phyloP scores from a whole-genome alignment of 2,888 invertebrate genomes.

The Aethes cnicana region DNA sequence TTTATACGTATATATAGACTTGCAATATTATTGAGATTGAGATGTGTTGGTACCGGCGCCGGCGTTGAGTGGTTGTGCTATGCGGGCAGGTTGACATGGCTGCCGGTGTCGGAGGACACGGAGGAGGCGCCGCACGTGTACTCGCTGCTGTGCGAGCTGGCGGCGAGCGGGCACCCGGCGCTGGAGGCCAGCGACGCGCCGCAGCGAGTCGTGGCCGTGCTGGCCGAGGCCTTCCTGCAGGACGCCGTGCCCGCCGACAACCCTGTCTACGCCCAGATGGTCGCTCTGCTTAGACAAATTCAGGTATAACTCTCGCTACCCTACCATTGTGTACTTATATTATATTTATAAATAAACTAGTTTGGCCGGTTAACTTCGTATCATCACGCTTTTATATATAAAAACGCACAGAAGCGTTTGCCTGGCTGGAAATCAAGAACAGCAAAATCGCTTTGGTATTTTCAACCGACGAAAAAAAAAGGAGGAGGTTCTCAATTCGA shows the following conservation, averaged over 20 bases:
- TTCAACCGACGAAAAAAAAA: no score
- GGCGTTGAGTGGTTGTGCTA: conserved; percentile 18
- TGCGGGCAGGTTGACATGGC: conserved; percentile 93
- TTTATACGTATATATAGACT: no score
- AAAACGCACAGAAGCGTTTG: no score
- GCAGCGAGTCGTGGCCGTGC: conserved; percentile 92
- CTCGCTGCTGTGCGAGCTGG: conserved; percentile 96
- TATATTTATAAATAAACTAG: no score
- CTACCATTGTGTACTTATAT: no score
- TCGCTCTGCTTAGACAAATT: conserved; percentile 92
- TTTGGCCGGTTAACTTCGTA: no score
- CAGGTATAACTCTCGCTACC: conserved; percentile 82
- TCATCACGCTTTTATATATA: no score
- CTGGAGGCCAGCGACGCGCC: conserved; percentile 94
- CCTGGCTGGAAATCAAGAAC: no score
- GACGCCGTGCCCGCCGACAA: conserved; percentile 90
- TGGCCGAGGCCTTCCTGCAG: conserved; percentile 94
- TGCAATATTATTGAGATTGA: no score
- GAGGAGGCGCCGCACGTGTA: conserved; percentile 98
- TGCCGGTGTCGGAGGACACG: conserved; percentile 97
- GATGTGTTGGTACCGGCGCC: no score
- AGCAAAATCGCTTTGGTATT: no score
- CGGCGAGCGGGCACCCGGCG: conserved; percentile 93
- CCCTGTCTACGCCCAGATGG: conserved; percentile 89
- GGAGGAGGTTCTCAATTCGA: no score